Conservation (phyloP, 2,888 invertebrate species). For the Empis stercorea region DNA sequence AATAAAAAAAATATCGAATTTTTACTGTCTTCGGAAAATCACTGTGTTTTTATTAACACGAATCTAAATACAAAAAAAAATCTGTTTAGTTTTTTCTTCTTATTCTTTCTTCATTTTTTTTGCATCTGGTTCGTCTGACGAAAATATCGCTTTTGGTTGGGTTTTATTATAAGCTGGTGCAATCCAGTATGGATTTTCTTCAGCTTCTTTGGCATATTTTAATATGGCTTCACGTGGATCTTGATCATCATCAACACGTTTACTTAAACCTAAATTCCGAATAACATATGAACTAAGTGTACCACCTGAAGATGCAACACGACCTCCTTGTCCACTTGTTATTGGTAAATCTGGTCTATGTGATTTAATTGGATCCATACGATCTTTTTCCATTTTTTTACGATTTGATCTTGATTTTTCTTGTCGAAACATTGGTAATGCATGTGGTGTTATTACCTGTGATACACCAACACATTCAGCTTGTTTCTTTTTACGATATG, state of each 20-base stretch:
- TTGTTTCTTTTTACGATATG: slow-evolving; percentile 62
- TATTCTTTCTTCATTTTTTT: slow-evolving; percentile 30
- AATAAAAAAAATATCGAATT: neutral
- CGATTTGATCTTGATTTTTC: slow-evolving; percentile 78
- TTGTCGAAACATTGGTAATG: slow-evolving; percentile 87
- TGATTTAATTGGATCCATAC: slow-evolving; percentile 76
- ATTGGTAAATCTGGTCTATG: slow-evolving; percentile 73
- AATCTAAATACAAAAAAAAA: too few relatives aligned
- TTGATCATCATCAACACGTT: slow-evolving; percentile 79
- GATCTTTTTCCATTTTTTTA: slow-evolving; percentile 82
- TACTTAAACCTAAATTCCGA: slow-evolving; percentile 85
- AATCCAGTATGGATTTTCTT: slow-evolving; percentile 94
- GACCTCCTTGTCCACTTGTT: slow-evolving; percentile 81
- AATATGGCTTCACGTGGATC: slow-evolving; percentile 93
- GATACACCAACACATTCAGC: slow-evolving; percentile 80
- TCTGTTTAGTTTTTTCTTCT: neutral
- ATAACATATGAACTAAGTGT: slow-evolving; percentile 82
- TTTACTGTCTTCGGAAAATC: neutral
- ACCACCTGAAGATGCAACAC: slow-evolving; percentile 87
- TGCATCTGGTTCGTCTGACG: slow-evolving; percentile 29
- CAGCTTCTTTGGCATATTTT: slow-evolving; percentile 88
- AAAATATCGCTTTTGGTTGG: slow-evolving; percentile 75
- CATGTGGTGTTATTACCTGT: slow-evolving; percentile 93
- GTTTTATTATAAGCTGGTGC: slow-evolving; percentile 82
- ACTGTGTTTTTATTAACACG: neutral